phyloP scores from a whole-genome alignment of 2,797 vertebrate species.

The Neosilurus mollespiculum region DNA sequence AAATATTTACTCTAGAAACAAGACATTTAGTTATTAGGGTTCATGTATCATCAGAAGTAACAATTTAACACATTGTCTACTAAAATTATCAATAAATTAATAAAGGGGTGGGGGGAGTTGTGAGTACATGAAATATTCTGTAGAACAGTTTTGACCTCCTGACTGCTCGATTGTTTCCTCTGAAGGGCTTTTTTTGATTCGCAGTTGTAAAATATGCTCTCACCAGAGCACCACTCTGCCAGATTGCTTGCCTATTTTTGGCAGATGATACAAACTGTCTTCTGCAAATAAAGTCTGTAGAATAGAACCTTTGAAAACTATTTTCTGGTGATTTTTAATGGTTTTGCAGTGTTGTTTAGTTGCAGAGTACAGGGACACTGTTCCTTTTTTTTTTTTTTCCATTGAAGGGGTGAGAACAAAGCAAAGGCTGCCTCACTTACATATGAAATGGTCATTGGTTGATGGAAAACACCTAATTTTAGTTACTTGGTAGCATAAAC shows the following conservation, averaged over 20 bases:
- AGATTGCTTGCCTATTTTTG: not conserved
- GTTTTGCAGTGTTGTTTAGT: not conserved
- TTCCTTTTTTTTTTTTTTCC: too few species aligned
- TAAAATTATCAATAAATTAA: not conserved
- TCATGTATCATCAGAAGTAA: not conserved
- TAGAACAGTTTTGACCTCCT: not conserved
- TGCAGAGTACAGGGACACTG: not conserved
- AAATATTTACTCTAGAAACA: not conserved
- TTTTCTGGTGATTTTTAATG: not conserved
- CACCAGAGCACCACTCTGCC: not conserved
- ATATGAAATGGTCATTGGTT: too few species aligned
- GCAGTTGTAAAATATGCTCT: not conserved
- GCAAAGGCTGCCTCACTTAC: too few species aligned
- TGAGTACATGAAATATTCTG: not conserved
- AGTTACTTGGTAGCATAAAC: too few species aligned
- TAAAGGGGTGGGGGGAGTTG: not conserved
- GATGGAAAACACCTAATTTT: too few species aligned
- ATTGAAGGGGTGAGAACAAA: too few species aligned
- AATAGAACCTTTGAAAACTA: not conserved
- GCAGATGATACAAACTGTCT: not conserved
- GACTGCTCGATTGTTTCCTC: not conserved
- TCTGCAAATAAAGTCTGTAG: constrained; percentile 5
- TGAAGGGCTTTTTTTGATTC: not conserved
- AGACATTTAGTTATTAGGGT: not conserved
- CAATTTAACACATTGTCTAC: not conserved